Conservation (phyloP, 2,113 vertebrate species). For the Ochotona princeps region DNA sequence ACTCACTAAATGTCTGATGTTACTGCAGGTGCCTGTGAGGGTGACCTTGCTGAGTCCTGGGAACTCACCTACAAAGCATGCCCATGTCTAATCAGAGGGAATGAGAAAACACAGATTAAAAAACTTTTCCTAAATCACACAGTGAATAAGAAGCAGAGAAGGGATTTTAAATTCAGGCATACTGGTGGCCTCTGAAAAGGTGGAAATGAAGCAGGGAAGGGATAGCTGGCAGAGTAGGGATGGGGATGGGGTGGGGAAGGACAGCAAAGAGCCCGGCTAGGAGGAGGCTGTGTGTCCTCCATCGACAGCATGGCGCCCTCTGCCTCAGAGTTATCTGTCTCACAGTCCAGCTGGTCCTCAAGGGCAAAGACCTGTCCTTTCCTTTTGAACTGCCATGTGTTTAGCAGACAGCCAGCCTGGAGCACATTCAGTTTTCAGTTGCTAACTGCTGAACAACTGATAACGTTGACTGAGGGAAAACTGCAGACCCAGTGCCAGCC, state of each 20-base stretch:
- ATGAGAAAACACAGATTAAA: neutral
- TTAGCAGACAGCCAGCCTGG: conserved; percentile 37
- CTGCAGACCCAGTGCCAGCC: neutral
- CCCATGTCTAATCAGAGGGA: neutral
- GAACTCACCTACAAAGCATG: neutral
- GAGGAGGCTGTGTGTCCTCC: neutral
- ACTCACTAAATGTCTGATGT: neutral
- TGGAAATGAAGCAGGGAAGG: neutral
- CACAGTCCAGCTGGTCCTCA: neutral
- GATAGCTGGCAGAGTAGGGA: too few species aligned
- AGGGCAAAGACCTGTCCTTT: conserved; percentile 6
- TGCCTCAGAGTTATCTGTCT: neutral
- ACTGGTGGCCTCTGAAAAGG: neutral
- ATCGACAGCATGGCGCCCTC: neutral
- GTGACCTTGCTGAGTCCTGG: neutral
- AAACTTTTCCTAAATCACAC: neutral
- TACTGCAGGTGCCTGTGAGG: neutral
- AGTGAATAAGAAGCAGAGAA: neutral
- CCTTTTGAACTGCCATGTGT: conserved; percentile 1
- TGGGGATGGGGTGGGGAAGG: too few species aligned
- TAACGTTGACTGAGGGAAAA: neutral
- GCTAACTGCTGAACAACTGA: neutral
- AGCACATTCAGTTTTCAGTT: neutral
- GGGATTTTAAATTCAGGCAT: neutral
- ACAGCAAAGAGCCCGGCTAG: neutral